phyloP scores from a whole-genome alignment of 2,797 vertebrate genomes.

The Phalanger gymnotis region DNA sequence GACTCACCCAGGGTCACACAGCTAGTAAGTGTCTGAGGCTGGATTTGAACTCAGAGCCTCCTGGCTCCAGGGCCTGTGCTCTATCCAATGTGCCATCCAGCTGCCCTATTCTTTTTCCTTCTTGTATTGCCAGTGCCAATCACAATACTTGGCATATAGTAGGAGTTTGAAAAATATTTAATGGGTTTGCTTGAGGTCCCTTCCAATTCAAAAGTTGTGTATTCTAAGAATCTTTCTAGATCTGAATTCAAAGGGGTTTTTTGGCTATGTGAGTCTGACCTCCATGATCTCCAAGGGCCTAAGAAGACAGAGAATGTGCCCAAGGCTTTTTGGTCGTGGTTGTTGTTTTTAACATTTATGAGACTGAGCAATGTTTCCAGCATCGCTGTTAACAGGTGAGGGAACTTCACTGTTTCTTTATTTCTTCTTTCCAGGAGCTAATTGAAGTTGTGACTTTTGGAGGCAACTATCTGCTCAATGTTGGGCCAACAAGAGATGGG shows the following conservation, averaged over 20 bases:
- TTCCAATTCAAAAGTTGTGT: not conserved
- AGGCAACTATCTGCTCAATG: constrained; percentile 97
- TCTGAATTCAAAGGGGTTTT: not conserved
- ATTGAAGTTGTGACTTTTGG: constrained; percentile 92
- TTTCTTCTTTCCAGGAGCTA: constrained; percentile 87
- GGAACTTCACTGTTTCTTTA: not conserved
- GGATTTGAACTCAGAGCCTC: not conserved
- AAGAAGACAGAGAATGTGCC: not conserved
- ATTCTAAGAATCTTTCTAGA: not conserved
- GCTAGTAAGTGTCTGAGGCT: not conserved
- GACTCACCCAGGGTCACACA: not conserved
- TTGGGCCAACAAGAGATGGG: constrained; percentile 95
- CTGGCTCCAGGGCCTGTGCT: not conserved
- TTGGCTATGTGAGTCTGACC: not conserved
- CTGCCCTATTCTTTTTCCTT: not conserved
- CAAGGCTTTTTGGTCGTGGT: not conserved
- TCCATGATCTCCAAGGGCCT: not conserved
- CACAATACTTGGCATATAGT: not conserved
- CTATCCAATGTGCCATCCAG: not conserved
- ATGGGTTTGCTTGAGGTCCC: not conserved
- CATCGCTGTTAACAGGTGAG: not conserved
- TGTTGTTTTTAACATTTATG: not conserved
- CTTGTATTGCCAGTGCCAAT: not conserved
- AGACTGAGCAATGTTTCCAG: not conserved
- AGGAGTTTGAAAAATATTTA: not conserved